These are phyloP conservation scores for Maylandia zebra DNA, from an alignment of 2,113 vertebrate genomes.

Conservation along the genomic window DNA sequence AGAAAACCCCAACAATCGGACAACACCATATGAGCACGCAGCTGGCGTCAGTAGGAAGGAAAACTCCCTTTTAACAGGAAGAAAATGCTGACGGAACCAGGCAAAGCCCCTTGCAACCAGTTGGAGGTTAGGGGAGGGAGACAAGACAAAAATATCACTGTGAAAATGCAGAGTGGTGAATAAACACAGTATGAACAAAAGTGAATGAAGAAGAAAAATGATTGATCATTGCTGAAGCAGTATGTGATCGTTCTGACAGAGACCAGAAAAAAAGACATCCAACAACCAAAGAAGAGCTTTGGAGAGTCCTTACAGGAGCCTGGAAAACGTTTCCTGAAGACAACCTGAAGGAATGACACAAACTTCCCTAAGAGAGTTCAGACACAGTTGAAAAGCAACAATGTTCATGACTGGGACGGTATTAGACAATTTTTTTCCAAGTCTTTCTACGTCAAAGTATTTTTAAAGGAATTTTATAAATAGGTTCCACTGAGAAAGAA, in stretches of 20 bases:
- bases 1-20: not conserved
- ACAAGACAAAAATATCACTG: not conserved
- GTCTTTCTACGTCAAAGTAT: not conserved
- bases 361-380: not conserved
- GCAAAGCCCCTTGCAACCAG: not conserved
- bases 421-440: rapidly evolving
- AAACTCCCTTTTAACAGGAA: not conserved
- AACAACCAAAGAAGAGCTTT: not conserved
- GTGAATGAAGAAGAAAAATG: not conserved
- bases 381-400: not conserved
- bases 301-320: not conserved
- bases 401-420: not conserved
- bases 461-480: not conserved
- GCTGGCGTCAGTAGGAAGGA: not conserved
- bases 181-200: not conserved
- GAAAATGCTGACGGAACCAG: not conserved
- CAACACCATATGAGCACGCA: not conserved
- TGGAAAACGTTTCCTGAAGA: not conserved
- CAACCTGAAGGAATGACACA: not conserved
- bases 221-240: not conserved
- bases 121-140: not conserved
- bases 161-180: not conserved
- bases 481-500: not conserved
- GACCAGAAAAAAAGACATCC: not conserved
- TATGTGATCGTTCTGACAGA: not conserved